Evolutionary conservation across 2,113 vertebrate genomes (phyloP), one percentile per base, ranked within the genome.

Genomic region (Patagioenas fasciata): DNA sequence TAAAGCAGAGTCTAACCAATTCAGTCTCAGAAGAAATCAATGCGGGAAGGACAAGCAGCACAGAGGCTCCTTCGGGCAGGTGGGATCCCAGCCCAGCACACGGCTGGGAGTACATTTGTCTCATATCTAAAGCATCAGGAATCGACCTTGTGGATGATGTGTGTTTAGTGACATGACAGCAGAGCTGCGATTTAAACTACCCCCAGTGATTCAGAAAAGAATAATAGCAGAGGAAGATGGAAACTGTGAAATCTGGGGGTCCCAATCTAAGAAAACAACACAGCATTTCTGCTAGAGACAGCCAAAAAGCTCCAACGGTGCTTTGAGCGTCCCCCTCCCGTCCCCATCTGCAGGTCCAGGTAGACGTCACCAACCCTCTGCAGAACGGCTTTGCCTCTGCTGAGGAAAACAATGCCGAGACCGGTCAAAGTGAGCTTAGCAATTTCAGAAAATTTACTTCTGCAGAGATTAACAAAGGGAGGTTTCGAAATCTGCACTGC

Each of bases 401-500:
- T 21, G 73, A 77, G 70, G 50, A 60, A 71, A 93, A 92, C 91
- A 92, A 89, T 66, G 78, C 54, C 3, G 44, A 87, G 60, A 84
- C 61, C 28, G 6, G 71, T 89, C 91, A 87, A 89, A 95, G 77
- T 26, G 58, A 96, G 88, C 88, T 84, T 56, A 91, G 91, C 94
- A 93, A 96, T 72, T 92, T 89, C 95, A 96, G 80, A 91, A 94
- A 97, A 93, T 95, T 88, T 87, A 84, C 90, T 96, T 96, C 89
- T 93, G 88, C 88, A 95, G 88, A 82, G 89, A 97, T 95, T 92
- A 95, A 95, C 92, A 95, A 95, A 97, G 73, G 89, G 87, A 95
- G 83, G 80, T 96, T 97, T 97, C 88, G 88, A 96, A 95, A 94
- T 86, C 83, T 57, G 66, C 85, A 73, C 87, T 95, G 91, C 86